Conservation (phyloP, 2,113 vertebrate species). For the Ictidomys tridecemlineatus region DNA sequence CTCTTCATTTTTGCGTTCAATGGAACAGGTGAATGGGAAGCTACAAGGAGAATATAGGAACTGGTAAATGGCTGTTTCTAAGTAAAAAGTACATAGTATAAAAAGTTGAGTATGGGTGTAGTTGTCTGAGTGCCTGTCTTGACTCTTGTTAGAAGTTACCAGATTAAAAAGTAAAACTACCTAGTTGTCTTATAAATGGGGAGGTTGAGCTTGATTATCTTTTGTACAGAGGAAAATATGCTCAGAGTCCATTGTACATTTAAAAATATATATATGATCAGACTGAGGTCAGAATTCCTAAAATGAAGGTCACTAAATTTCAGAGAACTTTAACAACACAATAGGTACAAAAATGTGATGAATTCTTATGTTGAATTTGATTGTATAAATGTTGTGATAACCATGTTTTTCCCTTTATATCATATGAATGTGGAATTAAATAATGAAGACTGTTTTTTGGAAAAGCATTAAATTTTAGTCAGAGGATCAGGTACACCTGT, state of each 20-base stretch:
- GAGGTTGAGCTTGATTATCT: background rate
- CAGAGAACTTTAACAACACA: background rate
- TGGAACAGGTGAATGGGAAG: background rate
- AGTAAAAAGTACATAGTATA: background rate
- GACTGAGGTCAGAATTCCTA: background rate
- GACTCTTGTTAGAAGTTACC: background rate
- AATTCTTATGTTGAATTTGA: conserved; percentile 1
- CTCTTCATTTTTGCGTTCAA: background rate
- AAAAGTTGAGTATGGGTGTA: background rate
- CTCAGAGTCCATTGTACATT: background rate
- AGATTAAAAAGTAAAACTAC: background rate
- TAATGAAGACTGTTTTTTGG: background rate
- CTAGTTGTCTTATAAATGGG: background rate
- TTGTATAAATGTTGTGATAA: background rate
- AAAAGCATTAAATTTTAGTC: background rate
- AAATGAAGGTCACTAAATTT: conserved; percentile 23
- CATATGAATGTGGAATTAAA: background rate
- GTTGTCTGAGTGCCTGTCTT: background rate
- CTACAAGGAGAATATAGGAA: background rate
- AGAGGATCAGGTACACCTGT: conserved; percentile 25
- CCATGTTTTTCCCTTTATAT: background rate
- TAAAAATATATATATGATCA: background rate
- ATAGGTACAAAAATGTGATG: background rate
- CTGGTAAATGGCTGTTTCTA: background rate
- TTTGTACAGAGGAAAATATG: background rate